Evolutionary conservation across 1,140 invertebrate species (phyloP).

Genomic region (Caenorhabditis tropicalis): DNA sequence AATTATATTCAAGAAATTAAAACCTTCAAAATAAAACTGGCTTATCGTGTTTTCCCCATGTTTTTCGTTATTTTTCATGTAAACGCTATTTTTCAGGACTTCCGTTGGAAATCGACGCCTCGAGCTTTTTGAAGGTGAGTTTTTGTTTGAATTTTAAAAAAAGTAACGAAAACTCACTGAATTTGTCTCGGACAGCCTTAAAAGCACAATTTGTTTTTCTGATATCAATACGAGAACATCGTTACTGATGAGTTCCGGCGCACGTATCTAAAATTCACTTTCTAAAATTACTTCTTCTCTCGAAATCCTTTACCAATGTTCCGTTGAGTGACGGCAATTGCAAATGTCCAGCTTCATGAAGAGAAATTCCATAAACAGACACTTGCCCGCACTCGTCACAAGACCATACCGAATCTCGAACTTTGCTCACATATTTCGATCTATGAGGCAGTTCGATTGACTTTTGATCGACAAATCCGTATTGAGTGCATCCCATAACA

Average conservation of each 20-base stretch:
- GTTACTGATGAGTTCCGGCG: slow-evolving; percentile 38
- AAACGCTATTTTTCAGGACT: neutral
- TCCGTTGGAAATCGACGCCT: neutral
- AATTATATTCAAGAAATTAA: no score
- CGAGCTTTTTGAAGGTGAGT: no score
- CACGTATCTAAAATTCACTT: slow-evolving; percentile 38
- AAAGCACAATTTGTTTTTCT: slow-evolving; percentile 8
- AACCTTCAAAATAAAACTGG: no score
- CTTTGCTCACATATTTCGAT: slow-evolving; percentile 31
- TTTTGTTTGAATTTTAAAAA: neutral
- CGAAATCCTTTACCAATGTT: neutral
- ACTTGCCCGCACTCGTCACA: slow-evolving; percentile 48
- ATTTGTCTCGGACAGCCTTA: slow-evolving; percentile 37
- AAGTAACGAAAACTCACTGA: slow-evolving; percentile 28
- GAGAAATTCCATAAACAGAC: slow-evolving; percentile 31
- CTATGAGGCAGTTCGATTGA: slow-evolving; percentile 45
- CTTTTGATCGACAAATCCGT: slow-evolving; percentile 75
- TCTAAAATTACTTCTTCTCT: neutral
- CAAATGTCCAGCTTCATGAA: slow-evolving; percentile 37
- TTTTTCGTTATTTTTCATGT: neutral
- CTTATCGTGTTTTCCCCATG: neutral
- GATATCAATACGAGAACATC: slow-evolving; percentile 40
- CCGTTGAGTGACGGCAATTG: slow-evolving; percentile 29
- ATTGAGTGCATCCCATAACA: slow-evolving; percentile 76
- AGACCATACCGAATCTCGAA: slow-evolving; percentile 42